Evolutionary conservation across 2,797 vertebrate species (phyloP).

Genomic region (Acanthopagrus latus): DNA sequence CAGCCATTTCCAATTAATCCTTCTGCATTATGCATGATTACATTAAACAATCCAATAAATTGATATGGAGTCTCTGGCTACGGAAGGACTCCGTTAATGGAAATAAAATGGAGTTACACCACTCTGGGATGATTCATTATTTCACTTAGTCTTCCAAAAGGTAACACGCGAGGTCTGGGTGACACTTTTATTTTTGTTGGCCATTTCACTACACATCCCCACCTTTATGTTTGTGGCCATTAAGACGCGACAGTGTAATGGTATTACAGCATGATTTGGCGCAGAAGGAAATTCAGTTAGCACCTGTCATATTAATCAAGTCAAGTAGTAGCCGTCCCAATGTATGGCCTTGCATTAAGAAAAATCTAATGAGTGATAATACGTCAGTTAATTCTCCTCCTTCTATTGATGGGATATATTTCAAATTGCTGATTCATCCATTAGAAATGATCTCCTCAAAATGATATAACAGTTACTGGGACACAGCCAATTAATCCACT

Average conservation of each 20-base stretch:
- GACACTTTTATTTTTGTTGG: constrained; percentile 47
- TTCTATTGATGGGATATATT: neutral
- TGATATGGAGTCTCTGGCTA: constrained; percentile 84
- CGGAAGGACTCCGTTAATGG: constrained; percentile 82
- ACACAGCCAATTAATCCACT: neutral
- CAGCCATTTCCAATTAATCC: constrained; percentile 87
- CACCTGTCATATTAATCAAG: neutral
- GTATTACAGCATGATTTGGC: neutral
- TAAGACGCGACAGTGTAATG: neutral
- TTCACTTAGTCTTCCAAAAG: constrained; percentile 66
- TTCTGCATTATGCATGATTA: constrained; percentile 86
- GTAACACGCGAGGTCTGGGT: constrained; percentile 53
- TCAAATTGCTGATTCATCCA: constrained; percentile 16
- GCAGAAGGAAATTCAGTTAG: neutral
- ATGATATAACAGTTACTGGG: neutral
- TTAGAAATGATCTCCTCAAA: constrained; percentile 1
- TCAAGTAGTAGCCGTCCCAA: neutral
- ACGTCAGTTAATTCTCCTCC: neutral
- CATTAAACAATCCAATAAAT: constrained; percentile 88
- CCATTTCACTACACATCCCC: constrained; percentile 26
- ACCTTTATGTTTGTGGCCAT: constrained; percentile 32
- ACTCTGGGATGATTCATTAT: constrained; percentile 74
- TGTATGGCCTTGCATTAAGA: neutral
- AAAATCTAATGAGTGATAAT: constrained; percentile 1
- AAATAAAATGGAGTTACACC: constrained; percentile 82